These are phyloP conservation scores for Margarornis squamiger DNA, from an alignment of 2,797 vertebrate species.

Conservation along the genomic window DNA sequence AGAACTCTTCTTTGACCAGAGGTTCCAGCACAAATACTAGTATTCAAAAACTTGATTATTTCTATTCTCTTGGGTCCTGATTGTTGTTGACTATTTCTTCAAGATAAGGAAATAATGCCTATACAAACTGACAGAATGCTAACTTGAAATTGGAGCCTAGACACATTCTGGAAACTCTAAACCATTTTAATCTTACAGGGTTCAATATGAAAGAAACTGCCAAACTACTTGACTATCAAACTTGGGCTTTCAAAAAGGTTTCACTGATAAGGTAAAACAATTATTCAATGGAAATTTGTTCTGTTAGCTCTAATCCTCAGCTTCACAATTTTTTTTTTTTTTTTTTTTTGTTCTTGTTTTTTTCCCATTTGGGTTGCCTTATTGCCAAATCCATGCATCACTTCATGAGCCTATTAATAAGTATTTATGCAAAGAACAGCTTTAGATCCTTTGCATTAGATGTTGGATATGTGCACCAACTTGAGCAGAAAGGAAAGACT, in stretches of 20 bases:
- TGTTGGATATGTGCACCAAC: background rate
- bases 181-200: background rate
- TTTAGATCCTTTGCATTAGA: background rate
- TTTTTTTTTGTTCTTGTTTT: background rate
- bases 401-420: conserved; percentile 14
- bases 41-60: background rate
- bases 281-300: background rate
- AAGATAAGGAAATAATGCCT: background rate
- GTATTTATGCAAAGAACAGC: background rate
- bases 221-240: background rate
- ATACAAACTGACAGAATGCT: background rate
- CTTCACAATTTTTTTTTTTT: background rate
- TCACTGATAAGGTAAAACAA: conserved; percentile 2
- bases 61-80: background rate
- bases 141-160: background rate
- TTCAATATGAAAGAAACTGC: background rate
- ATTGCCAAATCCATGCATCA: conserved; percentile 11
- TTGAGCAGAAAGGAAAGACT: background rate
- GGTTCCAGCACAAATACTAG: background rate
- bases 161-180: background rate
- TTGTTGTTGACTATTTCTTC: background rate
- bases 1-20: background rate
- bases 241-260: background rate
- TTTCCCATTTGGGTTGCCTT: background rate
- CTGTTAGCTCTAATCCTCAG: background rate